Evolutionary conservation across 1,140 invertebrate species (phyloP).

Genomic region (Protaetia brevitarsis): DNA sequence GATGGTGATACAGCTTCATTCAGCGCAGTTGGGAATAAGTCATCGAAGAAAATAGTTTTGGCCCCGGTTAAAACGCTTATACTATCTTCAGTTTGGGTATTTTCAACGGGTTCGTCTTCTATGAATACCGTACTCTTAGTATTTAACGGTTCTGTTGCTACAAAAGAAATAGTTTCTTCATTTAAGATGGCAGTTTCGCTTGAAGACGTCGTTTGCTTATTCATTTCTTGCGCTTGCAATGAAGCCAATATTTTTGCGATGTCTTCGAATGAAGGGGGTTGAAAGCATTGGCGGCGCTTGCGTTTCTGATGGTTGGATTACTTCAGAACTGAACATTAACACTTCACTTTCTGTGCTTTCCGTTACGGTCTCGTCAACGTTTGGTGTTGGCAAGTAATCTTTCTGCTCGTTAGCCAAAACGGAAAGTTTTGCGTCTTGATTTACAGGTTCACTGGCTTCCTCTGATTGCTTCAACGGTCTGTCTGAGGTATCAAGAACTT

Average conservation of each 20-base stretch:
- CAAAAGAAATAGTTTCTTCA: slow-evolving; percentile 42
- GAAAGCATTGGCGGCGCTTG: slow-evolving; percentile 45
- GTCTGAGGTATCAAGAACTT: slow-evolving; percentile 49
- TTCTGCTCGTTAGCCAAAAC: slow-evolving; percentile 45
- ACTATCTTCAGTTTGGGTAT: slow-evolving; percentile 24
- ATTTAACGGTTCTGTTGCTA: slow-evolving; percentile 8
- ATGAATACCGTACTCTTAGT: not conserved
- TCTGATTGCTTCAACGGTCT: slow-evolving; percentile 39
- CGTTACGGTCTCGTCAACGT: not conserved
- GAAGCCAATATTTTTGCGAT: slow-evolving; percentile 51
- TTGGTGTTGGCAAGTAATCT: slow-evolving; percentile 19
- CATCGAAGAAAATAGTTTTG: slow-evolving; percentile 54
- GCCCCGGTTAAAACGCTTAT: slow-evolving; percentile 45
- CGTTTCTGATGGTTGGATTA: slow-evolving; percentile 45
- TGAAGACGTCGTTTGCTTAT: not conserved
- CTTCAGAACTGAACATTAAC: slow-evolving; percentile 30
- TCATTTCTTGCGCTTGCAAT: slow-evolving; percentile 38
- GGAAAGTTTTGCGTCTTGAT: slow-evolving; percentile 43
- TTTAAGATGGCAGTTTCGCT: slow-evolving; percentile 46
- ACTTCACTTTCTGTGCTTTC: slow-evolving; percentile 18
- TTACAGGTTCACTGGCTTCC: slow-evolving; percentile 28
- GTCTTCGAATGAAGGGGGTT: slow-evolving; percentile 51
- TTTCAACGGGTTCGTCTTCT: not conserved
- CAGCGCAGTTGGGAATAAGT: slow-evolving; percentile 32
- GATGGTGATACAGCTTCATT: slow-evolving; percentile 30